Percentiles rank a stretch among this genome's conserved stretches.
These are phyloP conservation scores for Labeo rohita DNA, from an alignment of 2,113 vertebrate species.

Conservation along the genomic window DNA sequence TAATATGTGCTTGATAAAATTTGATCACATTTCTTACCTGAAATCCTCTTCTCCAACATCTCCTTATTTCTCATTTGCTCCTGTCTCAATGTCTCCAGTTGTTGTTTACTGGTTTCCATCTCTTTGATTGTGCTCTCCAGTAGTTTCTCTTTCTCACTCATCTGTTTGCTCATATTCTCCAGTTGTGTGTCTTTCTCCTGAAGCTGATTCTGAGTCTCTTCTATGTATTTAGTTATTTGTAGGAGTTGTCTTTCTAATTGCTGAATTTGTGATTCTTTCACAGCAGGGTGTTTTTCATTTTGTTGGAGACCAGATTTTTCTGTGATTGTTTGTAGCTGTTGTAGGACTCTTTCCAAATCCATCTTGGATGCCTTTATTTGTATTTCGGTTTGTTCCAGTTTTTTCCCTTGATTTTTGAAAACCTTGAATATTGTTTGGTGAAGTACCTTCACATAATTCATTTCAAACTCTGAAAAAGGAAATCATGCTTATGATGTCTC, in stretches of 20 bases:
- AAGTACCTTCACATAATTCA: not conserved
- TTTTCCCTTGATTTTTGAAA: conserved; percentile 7
- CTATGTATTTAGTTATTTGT: not conserved
- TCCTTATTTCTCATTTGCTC: not conserved
- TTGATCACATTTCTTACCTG: not conserved
- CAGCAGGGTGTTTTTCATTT: not conserved
- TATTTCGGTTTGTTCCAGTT: not conserved
- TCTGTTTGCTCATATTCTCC: conserved; percentile 28
- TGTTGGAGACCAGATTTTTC: not conserved
- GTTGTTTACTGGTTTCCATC: conserved; percentile 31
- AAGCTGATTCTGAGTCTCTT: conserved; percentile 10
- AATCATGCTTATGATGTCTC: not conserved
- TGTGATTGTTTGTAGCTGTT: not conserved
- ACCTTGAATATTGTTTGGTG: not conserved
- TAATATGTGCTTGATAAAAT: not conserved
- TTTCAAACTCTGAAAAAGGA: not conserved
- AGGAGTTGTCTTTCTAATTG: not conserved
- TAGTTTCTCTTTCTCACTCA: conserved; percentile 1
- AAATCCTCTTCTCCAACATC: not conserved
- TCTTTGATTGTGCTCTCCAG: conserved; percentile 7
- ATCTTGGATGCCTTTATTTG: not conserved
- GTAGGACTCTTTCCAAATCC: not conserved
- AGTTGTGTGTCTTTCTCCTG: conserved; percentile 19
- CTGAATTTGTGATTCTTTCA: conserved; percentile 5
- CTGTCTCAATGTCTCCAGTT: conserved; percentile 8